phyloP scores from a whole-genome alignment of 2,888 invertebrate species.

The Macrophya alboannulata region DNA sequence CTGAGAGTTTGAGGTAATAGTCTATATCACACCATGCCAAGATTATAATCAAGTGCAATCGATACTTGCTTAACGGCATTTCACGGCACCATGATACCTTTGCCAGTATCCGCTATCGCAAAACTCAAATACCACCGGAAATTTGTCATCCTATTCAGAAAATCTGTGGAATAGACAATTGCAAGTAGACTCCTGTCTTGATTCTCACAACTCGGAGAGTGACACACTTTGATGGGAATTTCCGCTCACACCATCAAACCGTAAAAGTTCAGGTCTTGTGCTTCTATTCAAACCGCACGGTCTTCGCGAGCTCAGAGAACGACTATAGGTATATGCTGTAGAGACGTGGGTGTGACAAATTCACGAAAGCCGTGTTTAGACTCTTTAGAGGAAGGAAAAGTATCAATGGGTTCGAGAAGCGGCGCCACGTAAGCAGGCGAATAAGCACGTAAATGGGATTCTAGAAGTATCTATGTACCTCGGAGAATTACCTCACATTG shows the following conservation, averaged over 20 bases:
- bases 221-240: not conserved
- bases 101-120: not conserved
- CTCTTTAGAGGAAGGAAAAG: not conserved
- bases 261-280: not conserved
- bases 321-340: too few species aligned
- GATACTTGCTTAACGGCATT: not conserved
- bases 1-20: not conserved
- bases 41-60: not conserved
- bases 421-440: not conserved
- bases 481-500: not conserved
- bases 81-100: not conserved
- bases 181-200: not conserved
- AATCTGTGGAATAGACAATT: not conserved
- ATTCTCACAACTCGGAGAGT: not conserved
- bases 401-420: not conserved
- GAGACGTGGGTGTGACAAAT: too few species aligned
- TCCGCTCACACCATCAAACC: not conserved
- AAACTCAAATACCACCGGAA: not conserved
- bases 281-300: not conserved
- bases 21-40: not conserved
- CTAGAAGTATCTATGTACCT: not conserved
- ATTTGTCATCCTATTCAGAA: not conserved
- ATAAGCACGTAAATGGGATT: constrained; percentile 15
- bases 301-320: not conserved
- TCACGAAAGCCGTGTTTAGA: not conserved